Percentiles rank a stretch among this genome's conserved stretches.
These are phyloP conservation scores for Lobophora halterata DNA, from an alignment of 2,888 invertebrate species.

Conservation along the genomic window DNA sequence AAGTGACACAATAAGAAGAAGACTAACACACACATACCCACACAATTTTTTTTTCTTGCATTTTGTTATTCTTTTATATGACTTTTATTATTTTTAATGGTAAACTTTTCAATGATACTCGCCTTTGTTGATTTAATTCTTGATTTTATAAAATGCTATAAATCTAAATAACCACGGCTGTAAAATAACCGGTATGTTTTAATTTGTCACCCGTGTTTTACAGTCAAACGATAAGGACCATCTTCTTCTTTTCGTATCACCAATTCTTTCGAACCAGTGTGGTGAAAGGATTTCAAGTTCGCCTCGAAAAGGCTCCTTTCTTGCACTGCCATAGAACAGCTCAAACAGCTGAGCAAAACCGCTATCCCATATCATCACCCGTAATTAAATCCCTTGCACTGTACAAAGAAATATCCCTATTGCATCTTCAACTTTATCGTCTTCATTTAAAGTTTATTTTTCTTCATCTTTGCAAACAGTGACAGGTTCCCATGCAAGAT, in stretches of 20 bases:
- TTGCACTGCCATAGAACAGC: conserved; percentile 30
- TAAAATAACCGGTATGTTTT: conserved; percentile 1
- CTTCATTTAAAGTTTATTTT: conserved; percentile 1
- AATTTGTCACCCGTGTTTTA: conserved; percentile 14
- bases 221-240: conserved; percentile 27
- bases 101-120: too few species aligned
- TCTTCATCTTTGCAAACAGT: conserved; percentile 6
- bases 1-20: too few species aligned
- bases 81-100: too few species aligned
- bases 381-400: conserved; percentile 57
- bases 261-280: too few species aligned
- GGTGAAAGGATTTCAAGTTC: too few species aligned
- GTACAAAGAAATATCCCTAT: conserved; percentile 17
- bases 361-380: conserved; percentile 35
- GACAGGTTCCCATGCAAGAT: conserved; percentile 44
- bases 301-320: too few species aligned
- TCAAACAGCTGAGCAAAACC: conserved; percentile 37
- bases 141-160: too few species aligned
- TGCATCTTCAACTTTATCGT: conserved; percentile 21
- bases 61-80: conserved; percentile 6
- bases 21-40: too few species aligned
- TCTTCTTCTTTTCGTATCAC: too few species aligned
- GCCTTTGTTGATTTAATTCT: too few species aligned
- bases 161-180: too few species aligned
- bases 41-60: conserved; percentile 20